Evolutionary conservation across 2,888 invertebrate species (phyloP), one percentile per base, ranked within the genome.

Genomic region (Cheilosia vernalis): DNA sequence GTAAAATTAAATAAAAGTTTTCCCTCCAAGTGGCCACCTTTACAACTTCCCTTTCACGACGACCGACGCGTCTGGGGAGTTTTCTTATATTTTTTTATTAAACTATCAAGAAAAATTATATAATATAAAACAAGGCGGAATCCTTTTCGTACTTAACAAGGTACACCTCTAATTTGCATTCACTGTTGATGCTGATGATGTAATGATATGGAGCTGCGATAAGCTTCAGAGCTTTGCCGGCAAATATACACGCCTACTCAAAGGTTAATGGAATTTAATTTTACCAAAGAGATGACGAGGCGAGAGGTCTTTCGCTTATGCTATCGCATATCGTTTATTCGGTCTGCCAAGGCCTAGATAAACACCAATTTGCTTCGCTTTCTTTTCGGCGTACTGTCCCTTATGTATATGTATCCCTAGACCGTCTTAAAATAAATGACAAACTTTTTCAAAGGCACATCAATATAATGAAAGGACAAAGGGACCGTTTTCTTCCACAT

Each of bases 401-500:
- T 74, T 56, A 40, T 58, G 51, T 67, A 67, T 56, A 40, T 58
- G 51, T 67, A 67, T 72, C 72, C 81, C 72, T 63, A 70, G 81
- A 80, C 77, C 76, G 80, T 84, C 81, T 85, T 81, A 63, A 85
- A 80, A 85, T 77, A 81, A 81, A 85, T 85, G 76, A 81, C 81
- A 85, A 81, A 73, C 49, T 85, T 85, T 85, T 85, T 80, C 77
- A 85, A 85, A 81, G 85, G 77, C 85, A 77, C 81, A 85, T 85
- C 76, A 85, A 77, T 85, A 85, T 73, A 85, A 85, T 85, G 77
- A 77, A 85, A 85, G 76, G 85, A 85, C 81, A 81, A 81, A 69
- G 76, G 76, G 66, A 70, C 58, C 84, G 19, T 37, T 37, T 37
- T 37, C 37, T 37, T 37, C 13, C 17, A 17, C 76, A 55, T 76